Conservation (phyloP, 2,797 vertebrate species). For the Pithecia hirsuta region DNA sequence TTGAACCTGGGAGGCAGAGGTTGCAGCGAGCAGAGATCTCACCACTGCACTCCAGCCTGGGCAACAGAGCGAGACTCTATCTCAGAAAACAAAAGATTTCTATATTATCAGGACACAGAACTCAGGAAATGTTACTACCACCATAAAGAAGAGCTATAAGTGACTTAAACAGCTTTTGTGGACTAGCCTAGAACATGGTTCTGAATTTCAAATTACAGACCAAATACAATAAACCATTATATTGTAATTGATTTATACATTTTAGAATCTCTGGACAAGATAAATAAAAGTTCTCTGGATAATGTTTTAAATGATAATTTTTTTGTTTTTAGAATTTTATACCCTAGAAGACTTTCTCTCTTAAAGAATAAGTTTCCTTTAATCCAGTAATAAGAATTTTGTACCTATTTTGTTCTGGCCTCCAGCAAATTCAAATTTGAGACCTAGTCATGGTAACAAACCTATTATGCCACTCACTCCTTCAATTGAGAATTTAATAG, state of each 20-base stretch:
- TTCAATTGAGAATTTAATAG: neutral
- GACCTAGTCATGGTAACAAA: neutral
- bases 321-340: neutral
- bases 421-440: neutral
- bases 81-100: neutral
- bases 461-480: neutral
- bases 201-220: conserved; percentile 41
- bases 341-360: neutral
- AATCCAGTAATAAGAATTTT: neutral
- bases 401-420: neutral
- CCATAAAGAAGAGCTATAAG: neutral
- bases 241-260: neutral
- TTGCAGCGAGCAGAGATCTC: neutral
- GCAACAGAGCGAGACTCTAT: neutral
- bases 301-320: neutral
- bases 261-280: neutral
- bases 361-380: neutral
- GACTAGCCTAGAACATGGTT: neutral
- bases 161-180: neutral
- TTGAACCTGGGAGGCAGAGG: neutral
- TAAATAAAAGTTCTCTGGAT: neutral
- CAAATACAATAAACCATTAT: neutral
- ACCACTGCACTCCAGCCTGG: neutral
- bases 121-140: neutral
- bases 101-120: neutral